phyloP scores from a whole-genome alignment of 2,113 vertebrate genomes.

The Peucedramus taeniatus region DNA sequence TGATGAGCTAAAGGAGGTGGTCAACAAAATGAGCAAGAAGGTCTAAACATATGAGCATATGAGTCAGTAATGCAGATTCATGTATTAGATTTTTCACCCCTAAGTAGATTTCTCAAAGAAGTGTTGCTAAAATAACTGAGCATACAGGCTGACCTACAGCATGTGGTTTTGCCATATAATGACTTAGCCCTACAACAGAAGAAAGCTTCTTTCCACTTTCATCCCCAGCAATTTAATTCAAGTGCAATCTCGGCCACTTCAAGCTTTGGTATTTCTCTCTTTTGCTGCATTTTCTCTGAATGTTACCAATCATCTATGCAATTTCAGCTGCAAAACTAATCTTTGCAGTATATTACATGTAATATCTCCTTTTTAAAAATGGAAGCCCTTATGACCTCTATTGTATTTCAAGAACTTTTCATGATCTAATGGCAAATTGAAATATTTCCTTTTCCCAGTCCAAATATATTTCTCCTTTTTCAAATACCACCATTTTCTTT shows the following conservation, averaged over 20 bases:
- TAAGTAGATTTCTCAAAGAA: background rate
- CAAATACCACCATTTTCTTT: background rate
- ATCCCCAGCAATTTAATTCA: constrained; percentile 57
- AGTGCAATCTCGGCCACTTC: constrained; percentile 51
- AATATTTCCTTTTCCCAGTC: constrained; percentile 43
- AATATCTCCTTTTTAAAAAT: constrained; percentile 52
- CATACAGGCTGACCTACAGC: background rate
- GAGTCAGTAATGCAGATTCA: background rate
- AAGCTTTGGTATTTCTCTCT: constrained; percentile 59
- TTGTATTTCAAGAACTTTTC: constrained; percentile 39
- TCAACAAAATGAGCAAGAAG: background rate
- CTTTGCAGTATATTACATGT: constrained; percentile 58
- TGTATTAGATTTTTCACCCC: background rate
- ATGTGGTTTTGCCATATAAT: background rate
- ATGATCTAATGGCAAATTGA: constrained; percentile 40
- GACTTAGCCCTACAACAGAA: background rate
- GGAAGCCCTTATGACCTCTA: constrained; percentile 36
- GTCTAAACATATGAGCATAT: background rate
- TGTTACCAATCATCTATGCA: constrained; percentile 64
- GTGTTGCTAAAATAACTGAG: background rate
- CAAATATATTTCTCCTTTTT: constrained; percentile 9
- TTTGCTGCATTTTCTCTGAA: constrained; percentile 49
- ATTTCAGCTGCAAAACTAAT: constrained; percentile 71
- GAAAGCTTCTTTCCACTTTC: constrained; percentile 50
- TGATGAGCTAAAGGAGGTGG: background rate